Percentiles rank a stretch among this genome's conserved stretches.
Evolutionary conservation across 2,797 vertebrate species (phyloP).

Genomic region (Mastacembelus armatus): DNA sequence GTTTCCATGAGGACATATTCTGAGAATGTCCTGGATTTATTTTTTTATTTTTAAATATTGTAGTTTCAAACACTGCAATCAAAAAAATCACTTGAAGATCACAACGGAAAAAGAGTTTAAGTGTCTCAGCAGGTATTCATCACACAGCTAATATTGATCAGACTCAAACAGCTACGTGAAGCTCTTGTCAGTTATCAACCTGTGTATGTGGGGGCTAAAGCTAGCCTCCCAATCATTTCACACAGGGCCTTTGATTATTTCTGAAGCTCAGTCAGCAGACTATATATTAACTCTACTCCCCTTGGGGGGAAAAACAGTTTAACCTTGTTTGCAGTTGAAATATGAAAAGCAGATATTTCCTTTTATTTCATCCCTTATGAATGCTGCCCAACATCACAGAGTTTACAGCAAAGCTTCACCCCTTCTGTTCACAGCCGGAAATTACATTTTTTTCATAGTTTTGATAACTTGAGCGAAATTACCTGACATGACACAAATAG

Average conservation of each 20-base stretch:
- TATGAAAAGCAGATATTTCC: conserved; percentile 39
- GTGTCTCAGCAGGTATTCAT: too few species aligned
- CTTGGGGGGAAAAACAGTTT: conserved; percentile 29
- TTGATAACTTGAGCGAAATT: conserved; percentile 15
- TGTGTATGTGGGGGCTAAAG: conserved; percentile 23
- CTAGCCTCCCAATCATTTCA: conserved; percentile 49
- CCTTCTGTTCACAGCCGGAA: conserved; percentile 9
- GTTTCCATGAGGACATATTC: conserved; percentile 9
- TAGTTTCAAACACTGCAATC: conserved; percentile 6
- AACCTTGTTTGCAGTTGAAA: conserved; percentile 46
- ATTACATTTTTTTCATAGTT: conserved; percentile 11
- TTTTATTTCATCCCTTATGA: conserved; percentile 10
- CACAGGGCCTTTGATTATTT: conserved; percentile 52
- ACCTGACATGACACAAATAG: conserved; percentile 4
- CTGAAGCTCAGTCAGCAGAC: conserved; percentile 34
- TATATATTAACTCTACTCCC: conserved; percentile 20
- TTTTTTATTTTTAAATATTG: conserved; percentile 12
- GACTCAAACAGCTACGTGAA: conserved; percentile 29
- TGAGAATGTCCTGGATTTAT: conserved; percentile 5
- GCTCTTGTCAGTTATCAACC: conserved; percentile 46
- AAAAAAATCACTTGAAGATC: conserved; percentile 18
- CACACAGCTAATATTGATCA: conserved; percentile 38
- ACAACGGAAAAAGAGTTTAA: conserved; percentile 18
- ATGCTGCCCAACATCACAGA: conserved; percentile 9
- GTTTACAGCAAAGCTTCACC: conserved; percentile 20